Conservation (phyloP, 2,113 vertebrate genomes). For the Mungos mungo region DNA sequence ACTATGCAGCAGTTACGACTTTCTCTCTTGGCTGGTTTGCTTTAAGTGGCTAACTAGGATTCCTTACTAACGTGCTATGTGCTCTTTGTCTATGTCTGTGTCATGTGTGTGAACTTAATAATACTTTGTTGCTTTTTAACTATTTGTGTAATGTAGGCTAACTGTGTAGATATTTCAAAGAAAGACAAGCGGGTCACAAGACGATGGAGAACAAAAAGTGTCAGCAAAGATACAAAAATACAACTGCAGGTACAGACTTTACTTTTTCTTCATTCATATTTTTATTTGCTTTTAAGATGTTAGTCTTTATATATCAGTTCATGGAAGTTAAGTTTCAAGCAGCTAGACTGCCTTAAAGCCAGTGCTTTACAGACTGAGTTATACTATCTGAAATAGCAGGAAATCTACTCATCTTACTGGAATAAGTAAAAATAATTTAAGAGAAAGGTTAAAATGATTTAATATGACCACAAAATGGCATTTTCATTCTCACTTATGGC, state of each 20-base stretch:
- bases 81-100: conserved; percentile 74
- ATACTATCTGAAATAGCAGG: not conserved
- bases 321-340: not conserved
- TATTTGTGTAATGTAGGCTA: conserved; percentile 93
- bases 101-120: conserved; percentile 87
- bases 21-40: conserved; percentile 63
- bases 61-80: conserved; percentile 82
- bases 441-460: conserved; percentile 16
- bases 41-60: conserved; percentile 68
- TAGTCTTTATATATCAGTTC: not conserved
- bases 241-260: conserved; percentile 95
- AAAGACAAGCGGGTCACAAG: conserved; percentile 99
- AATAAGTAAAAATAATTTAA: conserved; percentile 14
- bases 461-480: not conserved
- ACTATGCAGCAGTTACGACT: not conserved
- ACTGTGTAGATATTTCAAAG: conserved; percentile 99
- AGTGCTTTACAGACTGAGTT: not conserved
- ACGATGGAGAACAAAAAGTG: conserved; percentile 99
- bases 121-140: conserved; percentile 88
- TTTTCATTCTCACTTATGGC: not conserved
- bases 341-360: conserved; percentile 1
- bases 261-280: conserved; percentile 38
- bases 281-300: not conserved
- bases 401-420: conserved; percentile 8
- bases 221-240: conserved; percentile 99